Conservation (phyloP, 2,888 invertebrate genomes). For the Dolomedes plantarius region DNA sequence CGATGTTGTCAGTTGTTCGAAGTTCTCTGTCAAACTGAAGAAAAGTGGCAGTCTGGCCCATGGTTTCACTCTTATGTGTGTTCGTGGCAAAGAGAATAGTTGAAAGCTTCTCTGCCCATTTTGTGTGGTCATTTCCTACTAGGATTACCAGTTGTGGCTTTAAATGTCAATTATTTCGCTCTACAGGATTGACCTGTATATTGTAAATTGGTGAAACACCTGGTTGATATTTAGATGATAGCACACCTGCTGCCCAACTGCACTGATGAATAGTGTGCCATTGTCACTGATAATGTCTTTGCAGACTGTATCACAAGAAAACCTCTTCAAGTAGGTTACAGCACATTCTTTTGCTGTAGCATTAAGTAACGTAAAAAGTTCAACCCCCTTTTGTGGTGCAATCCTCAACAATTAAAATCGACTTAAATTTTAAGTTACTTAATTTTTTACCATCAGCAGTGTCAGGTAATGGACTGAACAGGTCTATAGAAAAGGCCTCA, state of each 20-base stretch:
- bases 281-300: no score
- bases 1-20: neutral
- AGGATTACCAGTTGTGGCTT: conserved; percentile 12
- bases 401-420: no score
- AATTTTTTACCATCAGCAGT: neutral
- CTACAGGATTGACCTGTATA: neutral
- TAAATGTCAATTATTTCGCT: conserved; percentile 2
- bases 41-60: neutral
- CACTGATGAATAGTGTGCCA: no score
- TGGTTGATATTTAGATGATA: no score
- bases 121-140: neutral
- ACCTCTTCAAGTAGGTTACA: no score
- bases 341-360: no score
- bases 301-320: no score
- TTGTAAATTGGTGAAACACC: neutral
- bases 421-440: no score
- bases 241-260: no score
- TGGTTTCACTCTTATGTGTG: conserved; percentile 7
- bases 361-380: no score
- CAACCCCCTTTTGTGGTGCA: no score
- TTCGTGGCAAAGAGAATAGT: conserved; percentile 6
- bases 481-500: neutral
- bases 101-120: neutral
- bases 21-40: conserved; percentile 4
- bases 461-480: conserved; percentile 17